Percentiles rank a stretch among this genome's conserved stretches.
Evolutionary conservation across 2,113 vertebrate species (phyloP).

Genomic region (Isichthys henryi): DNA sequence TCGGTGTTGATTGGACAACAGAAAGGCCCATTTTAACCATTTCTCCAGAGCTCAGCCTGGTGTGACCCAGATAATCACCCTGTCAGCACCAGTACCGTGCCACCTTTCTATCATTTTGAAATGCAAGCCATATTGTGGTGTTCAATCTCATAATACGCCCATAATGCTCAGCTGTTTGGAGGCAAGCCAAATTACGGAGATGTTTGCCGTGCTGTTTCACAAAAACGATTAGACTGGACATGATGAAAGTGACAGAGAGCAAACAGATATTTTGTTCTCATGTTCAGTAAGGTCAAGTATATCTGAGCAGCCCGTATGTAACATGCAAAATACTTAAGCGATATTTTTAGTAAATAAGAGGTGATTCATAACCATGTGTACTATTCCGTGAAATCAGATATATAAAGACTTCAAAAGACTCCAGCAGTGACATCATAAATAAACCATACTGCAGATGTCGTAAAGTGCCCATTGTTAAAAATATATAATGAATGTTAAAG

Average conservation of each 20-base stretch:
- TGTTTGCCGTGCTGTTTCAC: not conserved
- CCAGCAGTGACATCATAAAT: not conserved
- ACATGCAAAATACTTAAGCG: not conserved
- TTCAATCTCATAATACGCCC: not conserved
- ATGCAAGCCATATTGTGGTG: not conserved
- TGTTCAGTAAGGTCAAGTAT: not conserved
- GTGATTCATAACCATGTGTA: not conserved
- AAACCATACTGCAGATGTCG: not conserved
- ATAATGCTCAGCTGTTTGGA: not conserved
- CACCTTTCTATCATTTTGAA: conserved; percentile 35
- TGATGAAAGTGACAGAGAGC: not conserved
- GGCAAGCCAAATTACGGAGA: not conserved
- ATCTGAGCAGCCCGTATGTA: not conserved
- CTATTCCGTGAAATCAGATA: not conserved
- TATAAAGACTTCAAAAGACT: not conserved
- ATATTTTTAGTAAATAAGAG: not conserved
- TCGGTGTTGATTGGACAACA: conserved; percentile 48
- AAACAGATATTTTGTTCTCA: not conserved
- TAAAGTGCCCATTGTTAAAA: not conserved
- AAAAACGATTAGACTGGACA: not conserved
- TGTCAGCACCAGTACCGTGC: conserved; percentile 62
- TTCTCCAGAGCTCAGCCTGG: conserved; percentile 66
- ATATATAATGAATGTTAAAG: not conserved
- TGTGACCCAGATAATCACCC: conserved; percentile 57
- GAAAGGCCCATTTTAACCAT: conserved; percentile 67